Evolutionary conservation across 2,888 invertebrate species (phyloP), one percentile per base, ranked within the genome.

Genomic region (Palloptera scutellata): DNA sequence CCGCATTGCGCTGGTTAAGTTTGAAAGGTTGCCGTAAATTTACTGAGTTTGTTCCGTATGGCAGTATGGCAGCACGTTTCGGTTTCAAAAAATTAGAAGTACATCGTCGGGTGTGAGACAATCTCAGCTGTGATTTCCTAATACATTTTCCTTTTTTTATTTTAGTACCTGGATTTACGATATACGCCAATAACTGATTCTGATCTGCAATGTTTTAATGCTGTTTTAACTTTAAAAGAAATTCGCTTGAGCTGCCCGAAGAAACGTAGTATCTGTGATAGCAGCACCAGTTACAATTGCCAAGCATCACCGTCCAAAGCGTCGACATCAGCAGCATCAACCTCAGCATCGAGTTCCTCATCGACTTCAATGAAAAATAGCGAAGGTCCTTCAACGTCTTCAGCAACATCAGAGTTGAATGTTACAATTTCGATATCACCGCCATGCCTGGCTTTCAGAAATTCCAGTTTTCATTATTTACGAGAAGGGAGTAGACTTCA

Each of bases 31-130:
- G 94, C 77, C 84, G 83, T 64, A 87, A 89, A 59, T 84, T 94
- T 70, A 87, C 88, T 0, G 91, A 93, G 80, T 91, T 91, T 77
- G 89, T 92, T 15, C 92, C 92, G 0, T 93, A 93, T 82, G 89
- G 92, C 0, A 91, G 92, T 77, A 88, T 94, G 67, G 90, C 93
- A 0, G 88, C 91, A 0, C 84, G 91, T 73, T 91, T 90, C 78
- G 94, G 94, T 0, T 93, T 85, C 57, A 79, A 79, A 70, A 76
- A 76, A 45, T 70, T 85, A 11, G 83, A 84, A 73, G 83, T 82
- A 69, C 40, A 65, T 61, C 17, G 17, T 6, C 9, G 13, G 1
- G 30, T 41, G 3, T 19, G 5, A 48, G 20, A 61, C 3, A 30
- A 6, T 30, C 3, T 0, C 11, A 8, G 6, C 12, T 13, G 11